Percentiles rank a stretch among this genome's conserved stretches.
Evolutionary conservation across 2,113 vertebrate species (phyloP).

Genomic region (Bucco capensis): DNA sequence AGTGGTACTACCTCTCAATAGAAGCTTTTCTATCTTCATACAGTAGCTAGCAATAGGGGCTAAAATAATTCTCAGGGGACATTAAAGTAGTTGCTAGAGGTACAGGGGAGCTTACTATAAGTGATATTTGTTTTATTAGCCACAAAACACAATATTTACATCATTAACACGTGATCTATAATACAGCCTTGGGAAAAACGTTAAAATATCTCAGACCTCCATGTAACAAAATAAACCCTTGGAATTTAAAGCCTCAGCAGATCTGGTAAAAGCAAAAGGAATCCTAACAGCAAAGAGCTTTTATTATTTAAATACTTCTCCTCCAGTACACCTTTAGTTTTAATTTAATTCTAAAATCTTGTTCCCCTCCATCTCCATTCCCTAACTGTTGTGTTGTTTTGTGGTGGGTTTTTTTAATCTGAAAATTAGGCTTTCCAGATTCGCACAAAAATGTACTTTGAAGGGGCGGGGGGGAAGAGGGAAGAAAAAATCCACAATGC

Average conservation of each 20-base stretch:
- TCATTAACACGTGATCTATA: background rate
- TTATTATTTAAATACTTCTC: background rate
- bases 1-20: background rate
- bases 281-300: background rate
- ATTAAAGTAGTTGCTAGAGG: background rate
- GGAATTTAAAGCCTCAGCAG: background rate
- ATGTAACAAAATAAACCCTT: background rate
- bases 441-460: conserved; percentile 7
- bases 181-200: background rate
- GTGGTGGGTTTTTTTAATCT: background rate
- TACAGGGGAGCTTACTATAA: background rate
- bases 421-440: conserved; percentile 7
- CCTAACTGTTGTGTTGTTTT: too few species aligned
- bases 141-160: background rate
- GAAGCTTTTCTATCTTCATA: background rate
- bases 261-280: background rate
- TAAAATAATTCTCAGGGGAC: background rate
- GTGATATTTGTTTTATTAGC: background rate
- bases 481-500: background rate
- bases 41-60: background rate
- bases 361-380: background rate
- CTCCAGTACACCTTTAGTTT: background rate
- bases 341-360: background rate
- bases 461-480: background rate
- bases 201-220: background rate